Conservation (phyloP, 2,888 invertebrate genomes). For the Julus scandinavius region DNA sequence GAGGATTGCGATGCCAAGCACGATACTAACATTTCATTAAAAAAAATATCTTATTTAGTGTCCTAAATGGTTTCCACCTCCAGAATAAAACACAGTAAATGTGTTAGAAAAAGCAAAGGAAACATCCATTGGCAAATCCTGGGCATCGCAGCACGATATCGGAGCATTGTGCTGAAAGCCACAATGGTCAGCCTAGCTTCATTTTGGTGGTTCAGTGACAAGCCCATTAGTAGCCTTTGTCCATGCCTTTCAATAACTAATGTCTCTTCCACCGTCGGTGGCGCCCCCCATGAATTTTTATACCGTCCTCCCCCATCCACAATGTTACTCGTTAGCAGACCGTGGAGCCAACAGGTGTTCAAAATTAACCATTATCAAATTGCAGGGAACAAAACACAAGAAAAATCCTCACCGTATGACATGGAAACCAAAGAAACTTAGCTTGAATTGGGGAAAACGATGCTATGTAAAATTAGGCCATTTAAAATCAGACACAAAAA, state of each 20-base stretch:
- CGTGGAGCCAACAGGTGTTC: constrained; percentile 12
- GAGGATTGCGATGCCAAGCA: background rate
- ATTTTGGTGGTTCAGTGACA: constrained; percentile 12
- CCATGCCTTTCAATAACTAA: background rate
- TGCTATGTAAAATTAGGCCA: constrained; percentile 14
- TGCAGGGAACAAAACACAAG: background rate
- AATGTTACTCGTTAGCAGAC: constrained; percentile 5
- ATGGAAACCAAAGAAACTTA: background rate
- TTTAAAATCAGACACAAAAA: background rate
- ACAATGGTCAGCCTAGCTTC: constrained; percentile 22
- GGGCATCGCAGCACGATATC: background rate
- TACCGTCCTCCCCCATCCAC: background rate
- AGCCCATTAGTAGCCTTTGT: constrained; percentile 28
- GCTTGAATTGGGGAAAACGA: background rate
- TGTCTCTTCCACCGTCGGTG: background rate
- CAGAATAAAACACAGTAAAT: background rate
- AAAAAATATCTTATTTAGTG: background rate
- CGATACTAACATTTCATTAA: background rate
- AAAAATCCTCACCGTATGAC: background rate
- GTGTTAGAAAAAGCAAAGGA: background rate
- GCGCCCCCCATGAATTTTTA: constrained; percentile 15
- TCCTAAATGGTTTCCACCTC: background rate
- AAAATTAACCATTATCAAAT: constrained; percentile 35
- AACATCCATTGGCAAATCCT: background rate
- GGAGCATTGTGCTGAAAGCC: constrained; percentile 10